Percentiles rank a stretch among this genome's conserved stretches.
Evolutionary conservation across 2,797 vertebrate genomes (phyloP).

Genomic region (Australoheros facetus): DNA sequence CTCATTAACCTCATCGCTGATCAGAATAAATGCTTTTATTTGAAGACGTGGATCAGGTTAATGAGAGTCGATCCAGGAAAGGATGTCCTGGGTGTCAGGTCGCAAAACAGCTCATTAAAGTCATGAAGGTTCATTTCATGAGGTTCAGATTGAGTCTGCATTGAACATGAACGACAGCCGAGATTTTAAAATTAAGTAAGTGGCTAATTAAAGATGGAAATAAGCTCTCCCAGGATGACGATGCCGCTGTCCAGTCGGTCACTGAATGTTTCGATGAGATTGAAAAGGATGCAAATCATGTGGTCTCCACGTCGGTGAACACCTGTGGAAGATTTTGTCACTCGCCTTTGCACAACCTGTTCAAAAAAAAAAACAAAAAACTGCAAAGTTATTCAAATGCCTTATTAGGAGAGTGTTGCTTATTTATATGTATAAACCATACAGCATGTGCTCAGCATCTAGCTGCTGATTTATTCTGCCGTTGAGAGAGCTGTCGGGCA

Average conservation of each 20-base stretch:
- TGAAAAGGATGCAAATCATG: background rate
- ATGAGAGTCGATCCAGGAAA: slow-evolving; percentile 10
- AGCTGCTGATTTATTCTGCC: background rate
- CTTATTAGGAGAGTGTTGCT: background rate
- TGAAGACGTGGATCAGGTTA: background rate
- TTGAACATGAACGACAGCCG: no score
- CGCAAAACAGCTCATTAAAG: background rate
- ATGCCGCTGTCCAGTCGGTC: background rate
- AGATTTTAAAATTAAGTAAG: no score
- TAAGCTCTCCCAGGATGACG: background rate
- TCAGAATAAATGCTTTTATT: slow-evolving; percentile 9
- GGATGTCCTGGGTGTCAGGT: background rate
- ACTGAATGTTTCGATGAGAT: background rate
- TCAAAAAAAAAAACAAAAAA: accelerated
- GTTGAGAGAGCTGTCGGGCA: background rate
- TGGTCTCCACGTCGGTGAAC: background rate
- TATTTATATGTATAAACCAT: background rate
- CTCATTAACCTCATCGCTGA: slow-evolving; percentile 22
- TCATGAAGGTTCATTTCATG: background rate
- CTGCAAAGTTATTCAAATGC: accelerated
- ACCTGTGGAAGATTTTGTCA: background rate
- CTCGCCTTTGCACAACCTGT: background rate
- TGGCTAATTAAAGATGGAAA: background rate
- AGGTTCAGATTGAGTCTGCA: no score
- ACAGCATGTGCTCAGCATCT: no score